Evolutionary conservation across 2,797 vertebrate genomes (phyloP).

Genomic region (Lithobates pipiens): DNA sequence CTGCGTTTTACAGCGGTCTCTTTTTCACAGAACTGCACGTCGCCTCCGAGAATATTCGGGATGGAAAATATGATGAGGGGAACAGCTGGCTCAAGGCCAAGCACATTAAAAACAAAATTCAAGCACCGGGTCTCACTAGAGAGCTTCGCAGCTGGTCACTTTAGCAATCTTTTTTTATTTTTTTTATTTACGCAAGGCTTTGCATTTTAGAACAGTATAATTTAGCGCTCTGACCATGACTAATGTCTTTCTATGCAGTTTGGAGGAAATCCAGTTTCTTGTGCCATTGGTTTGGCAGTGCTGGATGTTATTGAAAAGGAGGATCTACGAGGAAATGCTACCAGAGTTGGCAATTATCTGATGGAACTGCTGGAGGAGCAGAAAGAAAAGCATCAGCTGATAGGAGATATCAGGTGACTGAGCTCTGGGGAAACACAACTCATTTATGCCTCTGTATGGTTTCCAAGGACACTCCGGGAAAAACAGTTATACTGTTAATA

Average conservation of each 20-base stretch:
- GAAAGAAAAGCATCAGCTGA: conserved; percentile 86
- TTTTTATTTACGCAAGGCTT: background rate
- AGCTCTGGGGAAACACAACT: background rate
- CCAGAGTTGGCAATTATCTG: conserved; percentile 86
- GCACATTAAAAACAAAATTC: background rate
- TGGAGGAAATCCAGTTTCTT: conserved; percentile 96
- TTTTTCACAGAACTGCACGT: background rate
- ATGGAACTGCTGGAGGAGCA: conserved; percentile 80
- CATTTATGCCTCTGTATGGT: background rate
- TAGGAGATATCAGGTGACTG: conserved; percentile 91
- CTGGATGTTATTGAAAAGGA: conserved; percentile 90
- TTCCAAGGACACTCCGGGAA: conserved; percentile 12
- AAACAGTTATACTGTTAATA: background rate
- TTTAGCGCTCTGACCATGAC: background rate
- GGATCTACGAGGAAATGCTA: conserved; percentile 89
- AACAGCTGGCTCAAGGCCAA: background rate
- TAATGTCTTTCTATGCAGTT: conserved; percentile 78
- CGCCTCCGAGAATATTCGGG: background rate
- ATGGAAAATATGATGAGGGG: background rate
- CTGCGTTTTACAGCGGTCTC: background rate
- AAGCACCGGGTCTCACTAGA: background rate
- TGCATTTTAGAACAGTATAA: background rate
- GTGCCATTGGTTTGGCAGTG: conserved; percentile 92
- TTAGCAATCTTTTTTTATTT: background rate
- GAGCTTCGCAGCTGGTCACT: background rate